phyloP scores from a whole-genome alignment of 2,797 vertebrate species.

The Fratercula arctica region DNA sequence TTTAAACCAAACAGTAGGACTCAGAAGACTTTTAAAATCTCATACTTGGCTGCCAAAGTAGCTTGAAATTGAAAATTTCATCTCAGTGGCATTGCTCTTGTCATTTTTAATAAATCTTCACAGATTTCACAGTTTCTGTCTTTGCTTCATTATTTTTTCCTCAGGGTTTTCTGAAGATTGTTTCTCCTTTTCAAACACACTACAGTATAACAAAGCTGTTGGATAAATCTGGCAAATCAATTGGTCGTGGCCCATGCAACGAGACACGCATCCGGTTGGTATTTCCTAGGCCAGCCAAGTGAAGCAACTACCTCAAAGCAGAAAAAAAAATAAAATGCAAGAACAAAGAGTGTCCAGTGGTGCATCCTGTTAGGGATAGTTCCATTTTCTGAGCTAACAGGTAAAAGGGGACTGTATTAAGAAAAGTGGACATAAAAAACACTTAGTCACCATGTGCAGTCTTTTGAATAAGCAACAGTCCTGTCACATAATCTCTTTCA shows the following conservation, averaged over 20 bases:
- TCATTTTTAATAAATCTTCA: not conserved
- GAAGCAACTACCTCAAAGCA: not conserved
- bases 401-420: not conserved
- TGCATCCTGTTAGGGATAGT: not conserved
- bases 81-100: not conserved
- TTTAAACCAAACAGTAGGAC: not conserved
- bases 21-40: not conserved
- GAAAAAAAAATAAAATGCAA: not conserved
- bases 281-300: not conserved
- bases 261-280: not conserved
- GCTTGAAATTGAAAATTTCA: not conserved
- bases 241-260: not conserved
- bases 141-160: not conserved
- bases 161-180: not conserved
- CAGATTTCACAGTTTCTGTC: not conserved
- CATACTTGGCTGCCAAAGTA: not conserved
- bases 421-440: not conserved
- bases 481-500: not conserved
- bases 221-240: not conserved
- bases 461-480: not conserved
- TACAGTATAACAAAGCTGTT: not conserved
- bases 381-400: not conserved
- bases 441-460: not conserved
- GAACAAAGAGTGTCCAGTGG: not conserved
- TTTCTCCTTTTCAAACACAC: not conserved